Base-by-base conservation (phyloP, 35 echinoderm and acorn worm genomes). In the Hemicentrotus pulcherrimus region DNA sequence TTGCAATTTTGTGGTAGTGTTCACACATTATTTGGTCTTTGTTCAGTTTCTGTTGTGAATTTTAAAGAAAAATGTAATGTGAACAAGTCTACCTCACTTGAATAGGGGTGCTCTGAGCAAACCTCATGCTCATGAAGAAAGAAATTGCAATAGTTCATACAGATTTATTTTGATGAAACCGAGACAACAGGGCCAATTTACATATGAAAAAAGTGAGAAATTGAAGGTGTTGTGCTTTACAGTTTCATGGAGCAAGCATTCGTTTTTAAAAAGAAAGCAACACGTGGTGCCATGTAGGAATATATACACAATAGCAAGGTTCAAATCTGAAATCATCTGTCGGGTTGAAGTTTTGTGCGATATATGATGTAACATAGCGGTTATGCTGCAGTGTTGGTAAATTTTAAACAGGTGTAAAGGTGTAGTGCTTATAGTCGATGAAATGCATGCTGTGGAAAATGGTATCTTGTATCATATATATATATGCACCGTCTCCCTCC, bases 31-130 rank as follows among this genome's bases (percentile, higher is more conserved):
- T 90, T 90, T 45, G 32, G 46, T 90, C 46, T 45, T 22, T 45
- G 88, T 90, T 33, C 14, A 90, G 46, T 33, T 90, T 90, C 88
- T 90, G 88, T 90, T 78, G 65, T 78, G 7, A 78, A 13, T 35
- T 90, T 90, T 46, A 59, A 59, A 59, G 65, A 22, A 78, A 78
- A 47, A 90, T 90, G 31, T 90, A 90, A 90, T 90, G 88, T 90
- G 88, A 90, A 90, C 88, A 90, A 45, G 88, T 90, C 88, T 90
- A 90, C 88, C 88, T 90, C 88, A 90, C 46, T 90, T 90, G 32
- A 90, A 45, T 45, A 45, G 88, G 88, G 88, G 88, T 90, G 88
- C 88, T 90, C 46, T 90, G 31, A n/a, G 65, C 65, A 78, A 22
- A 78, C 65, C 65, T 78, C 65, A 78, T 78, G 65, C 65, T 78